A percentile compares a stretch with the other conserved stretches of the same genome.
Evolutionary conservation across 2,888 invertebrate genomes (phyloP).

Genomic region (Chloroclysta siterata): DNA sequence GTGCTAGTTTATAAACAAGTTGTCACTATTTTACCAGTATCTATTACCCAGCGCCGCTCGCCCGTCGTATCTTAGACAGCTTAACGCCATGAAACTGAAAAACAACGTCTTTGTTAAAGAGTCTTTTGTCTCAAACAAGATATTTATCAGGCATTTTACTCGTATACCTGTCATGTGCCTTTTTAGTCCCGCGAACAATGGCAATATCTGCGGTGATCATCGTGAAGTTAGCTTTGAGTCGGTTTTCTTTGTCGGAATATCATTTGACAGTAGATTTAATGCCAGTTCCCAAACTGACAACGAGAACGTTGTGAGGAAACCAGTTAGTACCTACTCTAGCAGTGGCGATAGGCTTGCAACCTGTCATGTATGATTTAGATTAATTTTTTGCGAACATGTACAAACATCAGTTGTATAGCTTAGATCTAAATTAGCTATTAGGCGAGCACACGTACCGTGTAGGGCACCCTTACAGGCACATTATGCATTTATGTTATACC

Average conservation of each 20-base stretch:
- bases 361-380: no score
- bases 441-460: no score
- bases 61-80: slow-evolving; percentile 29
- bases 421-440: no score
- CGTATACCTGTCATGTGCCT: slow-evolving; percentile 64
- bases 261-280: no score
- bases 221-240: slow-evolving; percentile 18
- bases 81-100: slow-evolving; percentile 54
- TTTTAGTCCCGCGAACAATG: slow-evolving; percentile 25
- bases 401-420: no score
- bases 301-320: no score
- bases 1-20: not conserved
- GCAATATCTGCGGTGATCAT: slow-evolving; percentile 19
- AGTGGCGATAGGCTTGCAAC: no score
- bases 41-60: slow-evolving; percentile 25
- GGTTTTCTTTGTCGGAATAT: not conserved
- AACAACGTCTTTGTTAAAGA: slow-evolving; percentile 36
- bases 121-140: slow-evolving; percentile 77
- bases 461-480: no score
- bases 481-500: no score
- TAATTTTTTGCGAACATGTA: no score
- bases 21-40: slow-evolving; percentile 16
- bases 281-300: no score
- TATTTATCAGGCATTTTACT: slow-evolving; percentile 77
- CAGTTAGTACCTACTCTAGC: no score